These are phyloP conservation scores for Drosophila siamana DNA, from an alignment of 2,888 invertebrate species.

Conservation along the genomic window DNA sequence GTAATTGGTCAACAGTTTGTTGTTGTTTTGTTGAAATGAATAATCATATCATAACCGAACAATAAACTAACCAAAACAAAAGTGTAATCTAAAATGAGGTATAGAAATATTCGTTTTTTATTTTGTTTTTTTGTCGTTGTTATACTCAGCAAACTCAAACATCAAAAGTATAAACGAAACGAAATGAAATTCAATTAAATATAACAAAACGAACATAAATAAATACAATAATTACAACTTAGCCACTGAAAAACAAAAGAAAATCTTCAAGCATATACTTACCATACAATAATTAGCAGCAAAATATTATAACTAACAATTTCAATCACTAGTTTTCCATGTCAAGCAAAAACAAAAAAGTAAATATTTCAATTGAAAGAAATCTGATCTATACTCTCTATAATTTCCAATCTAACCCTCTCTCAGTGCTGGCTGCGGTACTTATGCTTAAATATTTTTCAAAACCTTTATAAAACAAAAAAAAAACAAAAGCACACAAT, in stretches of 20 bases:
- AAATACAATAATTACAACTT: slow-evolving; percentile 22
- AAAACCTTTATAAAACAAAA: slow-evolving; percentile 28
- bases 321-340: slow-evolving; percentile 16
- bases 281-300: slow-evolving; percentile 35
- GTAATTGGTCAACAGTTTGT: slow-evolving; percentile 13
- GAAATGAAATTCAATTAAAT: slow-evolving; percentile 6
- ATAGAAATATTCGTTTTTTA: slow-evolving; percentile 20
- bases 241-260: slow-evolving; percentile 22
- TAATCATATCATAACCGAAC: slow-evolving; percentile 70
- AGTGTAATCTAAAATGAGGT: slow-evolving; percentile 2
- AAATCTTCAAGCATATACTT: slow-evolving; percentile 36
- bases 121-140: slow-evolving; percentile 58
- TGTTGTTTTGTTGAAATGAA: slow-evolving; percentile 51
- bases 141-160: slow-evolving; percentile 59
- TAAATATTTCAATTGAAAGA: neutral
- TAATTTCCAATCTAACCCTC: slow-evolving; percentile 13
- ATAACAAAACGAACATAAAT: slow-evolving; percentile 12
- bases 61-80: slow-evolving; percentile 47
- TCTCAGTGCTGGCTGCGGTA: slow-evolving; percentile 62
- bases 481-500: slow-evolving; percentile 20
- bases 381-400: slow-evolving; percentile 15
- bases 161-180: slow-evolving; percentile 27
- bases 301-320: slow-evolving; percentile 18
- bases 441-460: slow-evolving; percentile 52
- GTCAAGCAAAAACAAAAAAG: neutral